Percentiles rank a stretch among this genome's conserved stretches.
phyloP scores from a whole-genome alignment of 1,140 invertebrate genomes.

The Drosophila virilis region DNA sequence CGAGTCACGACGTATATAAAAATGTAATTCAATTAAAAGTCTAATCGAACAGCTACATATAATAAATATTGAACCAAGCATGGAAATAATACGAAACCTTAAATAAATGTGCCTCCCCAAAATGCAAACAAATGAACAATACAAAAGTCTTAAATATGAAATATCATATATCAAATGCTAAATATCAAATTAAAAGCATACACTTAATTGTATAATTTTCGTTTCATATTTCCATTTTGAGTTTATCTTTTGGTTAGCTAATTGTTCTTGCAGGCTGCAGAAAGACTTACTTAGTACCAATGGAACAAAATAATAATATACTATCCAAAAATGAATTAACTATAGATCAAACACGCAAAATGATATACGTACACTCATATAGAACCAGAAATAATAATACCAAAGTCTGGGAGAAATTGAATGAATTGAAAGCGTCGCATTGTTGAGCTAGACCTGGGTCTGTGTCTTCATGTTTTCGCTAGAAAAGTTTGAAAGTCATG shows the following conservation, averaged over 20 bases:
- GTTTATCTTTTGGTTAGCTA: conserved; percentile 23
- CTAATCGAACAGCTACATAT: conserved; percentile 32
- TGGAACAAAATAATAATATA: conserved; percentile 5
- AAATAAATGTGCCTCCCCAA: conserved; percentile 59
- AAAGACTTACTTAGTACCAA: conserved; percentile 21
- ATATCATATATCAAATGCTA: conserved; percentile 21
- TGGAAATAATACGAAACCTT: conserved; percentile 43
- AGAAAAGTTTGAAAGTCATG: conserved; percentile 25
- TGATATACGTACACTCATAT: conserved; percentile 36
- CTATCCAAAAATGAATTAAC: conserved; percentile 20
- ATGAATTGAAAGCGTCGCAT: conserved; percentile 27
- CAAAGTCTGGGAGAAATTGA: conserved; percentile 44
- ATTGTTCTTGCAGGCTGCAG: conserved; percentile 27
- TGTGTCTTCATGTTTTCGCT: conserved; percentile 14
- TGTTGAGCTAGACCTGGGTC: conserved; percentile 25
- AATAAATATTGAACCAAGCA: conserved; percentile 38
- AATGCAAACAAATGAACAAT: conserved; percentile 49
- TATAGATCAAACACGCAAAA: conserved; percentile 24
- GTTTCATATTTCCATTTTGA: conserved; percentile 6
- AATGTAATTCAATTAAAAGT: conserved; percentile 46
- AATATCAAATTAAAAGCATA: conserved; percentile 16
- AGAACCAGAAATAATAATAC: conserved; percentile 35
- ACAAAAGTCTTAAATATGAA: conserved; percentile 36
- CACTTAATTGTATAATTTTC: conserved; percentile 19
- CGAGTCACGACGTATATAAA: conserved; percentile 20